A percentile compares a stretch with the other conserved stretches of the same genome.
phyloP scores from a whole-genome alignment of 2,113 vertebrate species.

The Oryzias javanicus region DNA sequence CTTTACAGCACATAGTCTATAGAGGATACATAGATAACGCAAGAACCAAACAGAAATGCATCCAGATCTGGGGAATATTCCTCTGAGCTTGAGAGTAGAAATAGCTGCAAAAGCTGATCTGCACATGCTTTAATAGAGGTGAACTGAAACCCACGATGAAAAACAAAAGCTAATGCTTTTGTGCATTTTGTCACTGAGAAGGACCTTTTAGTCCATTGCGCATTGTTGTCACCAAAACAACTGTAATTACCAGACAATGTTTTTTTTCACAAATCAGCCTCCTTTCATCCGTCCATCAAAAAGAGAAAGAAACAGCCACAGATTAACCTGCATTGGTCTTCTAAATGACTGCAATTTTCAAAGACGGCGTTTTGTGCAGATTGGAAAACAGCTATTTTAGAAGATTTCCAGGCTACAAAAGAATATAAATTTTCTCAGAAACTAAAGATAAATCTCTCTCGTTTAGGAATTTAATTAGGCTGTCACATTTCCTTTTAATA shows the following conservation, averaged over 20 bases:
- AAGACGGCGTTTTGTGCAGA: conserved; percentile 11
- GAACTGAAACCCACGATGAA: not conserved
- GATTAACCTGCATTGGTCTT: conserved; percentile 6
- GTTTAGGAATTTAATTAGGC: conserved; percentile 31
- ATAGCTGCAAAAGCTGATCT: not conserved
- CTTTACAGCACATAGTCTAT: conserved; percentile 17
- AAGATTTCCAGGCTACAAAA: conserved; percentile 7
- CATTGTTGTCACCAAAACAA: conserved; percentile 1
- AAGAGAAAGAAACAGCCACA: conserved; percentile 10
- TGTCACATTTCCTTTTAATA: conserved; percentile 22
- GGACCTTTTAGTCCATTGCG: not conserved
- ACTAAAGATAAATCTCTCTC: conserved; percentile 32
- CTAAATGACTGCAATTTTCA: conserved; percentile 24
- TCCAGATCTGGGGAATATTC: conserved; percentile 12
- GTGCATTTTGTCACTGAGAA: conserved; percentile 1
- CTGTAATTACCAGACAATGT: conserved; percentile 5
- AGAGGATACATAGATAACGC: conserved; percentile 26
- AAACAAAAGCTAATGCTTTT: conserved; percentile 2
- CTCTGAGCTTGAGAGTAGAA: conserved; percentile 3
- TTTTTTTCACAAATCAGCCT: conserved; percentile 8
- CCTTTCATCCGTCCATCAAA: conserved; percentile 8
- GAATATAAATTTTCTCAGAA: conserved; percentile 32
- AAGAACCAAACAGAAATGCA: conserved; percentile 38
- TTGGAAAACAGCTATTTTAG: conserved; percentile 18
- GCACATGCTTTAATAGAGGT: not conserved